Base-by-base conservation (phyloP, 2,797 vertebrate genomes). In the Dicrostonyx torquatus region DNA sequence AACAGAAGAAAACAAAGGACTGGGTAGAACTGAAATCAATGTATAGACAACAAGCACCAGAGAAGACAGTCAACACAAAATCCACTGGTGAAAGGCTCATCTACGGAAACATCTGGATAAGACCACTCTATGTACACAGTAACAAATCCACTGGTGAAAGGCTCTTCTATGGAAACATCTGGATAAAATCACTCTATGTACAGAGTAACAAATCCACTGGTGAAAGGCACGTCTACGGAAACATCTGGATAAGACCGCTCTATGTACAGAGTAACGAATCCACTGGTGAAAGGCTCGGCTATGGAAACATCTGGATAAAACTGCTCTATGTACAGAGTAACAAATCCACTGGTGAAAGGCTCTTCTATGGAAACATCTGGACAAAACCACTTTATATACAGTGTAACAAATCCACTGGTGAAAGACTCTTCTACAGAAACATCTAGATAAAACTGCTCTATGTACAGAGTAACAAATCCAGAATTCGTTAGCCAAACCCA, bases 21-120 rank as follows among this genome's bases (percentile, higher is more conserved):
- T 8, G 15, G 73, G 22, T 0, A 77, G 84, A 10, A 17, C 13
- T 6, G 45, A 53, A 17, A 34, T 1, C 37, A 26, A 29, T 9
- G 12, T 24, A 15, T 10, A 37, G 31, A 85, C 22, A n/a, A 37
- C 11, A 60, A 62, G 26, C 68, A 24, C 1, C n/a, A n/a, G n/a
- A 31, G 2, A 40, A 31, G 14, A 73, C 72, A 50, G 70, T 1
- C 50, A 17, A 8, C 10, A 45, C n/a, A 8, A 40, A 0, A 40
- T 18, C 45, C 15, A 72, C 43, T 22, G 76, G 6, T 0, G 1
- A 22, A 3, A 24, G 24, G 0, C 2, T 2, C n/a, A n/a, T 11
- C 5, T 24, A 31, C 37, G 18, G 13, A 64, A 55, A 76, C n/a
- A 55, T 26, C 1, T 29, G 48, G 12, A 20, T 5, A 31, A 24